Percentiles rank a stretch among this genome's conserved stretches.
These are phyloP conservation scores for Delichon dasypus DNA, from an alignment of 2,797 vertebrate genomes.

Conservation along the genomic window DNA sequence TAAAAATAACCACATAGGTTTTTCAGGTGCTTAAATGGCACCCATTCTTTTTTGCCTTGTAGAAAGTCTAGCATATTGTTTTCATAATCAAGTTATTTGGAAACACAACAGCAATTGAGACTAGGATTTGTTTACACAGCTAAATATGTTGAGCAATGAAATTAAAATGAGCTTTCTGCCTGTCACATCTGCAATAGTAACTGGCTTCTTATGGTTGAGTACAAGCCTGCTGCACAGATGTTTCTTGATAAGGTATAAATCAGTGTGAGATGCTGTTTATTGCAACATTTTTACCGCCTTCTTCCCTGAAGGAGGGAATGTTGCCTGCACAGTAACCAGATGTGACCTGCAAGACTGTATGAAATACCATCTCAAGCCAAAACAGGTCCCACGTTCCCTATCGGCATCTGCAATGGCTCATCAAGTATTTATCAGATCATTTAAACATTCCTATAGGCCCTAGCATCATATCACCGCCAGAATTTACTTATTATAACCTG, in stretches of 20 bases:
- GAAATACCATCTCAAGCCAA: slow-evolving; percentile 14
- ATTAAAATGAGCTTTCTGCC: slow-evolving; percentile 46
- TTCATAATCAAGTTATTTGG: slow-evolving; percentile 36
- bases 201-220: slow-evolving; percentile 9
- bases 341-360: slow-evolving; percentile 44
- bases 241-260: slow-evolving; percentile 60
- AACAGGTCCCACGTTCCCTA: neutral
- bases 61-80: slow-evolving; percentile 36
- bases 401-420: slow-evolving; percentile 50
- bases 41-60: neutral
- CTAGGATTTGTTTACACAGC: slow-evolving; percentile 62
- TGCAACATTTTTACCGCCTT: slow-evolving; percentile 6
- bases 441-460: neutral
- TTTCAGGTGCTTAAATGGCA: neutral
- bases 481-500: slow-evolving; percentile 49
- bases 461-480: neutral
- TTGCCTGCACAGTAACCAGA: slow-evolving; percentile 45
- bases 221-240: slow-evolving; percentile 52
- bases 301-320: slow-evolving; percentile 27
- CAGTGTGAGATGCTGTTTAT: slow-evolving; percentile 41
- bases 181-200: slow-evolving; percentile 62
- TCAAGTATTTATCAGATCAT: slow-evolving; percentile 65
- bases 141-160: slow-evolving; percentile 63
- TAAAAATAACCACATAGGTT: neutral
- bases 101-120: slow-evolving; percentile 52